A percentile compares a stretch with the other conserved stretches of the same genome.
Evolutionary conservation across 2,113 vertebrate genomes (phyloP).

Genomic region (Ornithorhynchus anatinus): DNA sequence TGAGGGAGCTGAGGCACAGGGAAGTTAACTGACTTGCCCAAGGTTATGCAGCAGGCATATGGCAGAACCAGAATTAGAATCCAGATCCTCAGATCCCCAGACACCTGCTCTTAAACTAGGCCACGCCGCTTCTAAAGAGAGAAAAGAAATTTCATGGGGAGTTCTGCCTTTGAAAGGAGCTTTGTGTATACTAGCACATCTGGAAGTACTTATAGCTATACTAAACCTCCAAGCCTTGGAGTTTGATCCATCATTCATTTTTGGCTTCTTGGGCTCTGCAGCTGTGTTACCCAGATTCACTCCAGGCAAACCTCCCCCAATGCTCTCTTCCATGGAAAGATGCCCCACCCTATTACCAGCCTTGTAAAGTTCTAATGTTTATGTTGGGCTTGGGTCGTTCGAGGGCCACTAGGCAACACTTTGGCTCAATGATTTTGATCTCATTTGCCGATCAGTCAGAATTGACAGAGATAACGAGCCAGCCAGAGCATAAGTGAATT

Average conservation of each 20-base stretch:
- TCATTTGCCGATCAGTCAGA: constrained; percentile 43
- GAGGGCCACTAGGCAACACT: constrained; percentile 28
- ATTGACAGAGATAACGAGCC: constrained; percentile 34
- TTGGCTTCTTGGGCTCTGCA: not conserved
- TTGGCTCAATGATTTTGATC: constrained; percentile 31
- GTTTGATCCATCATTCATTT: constrained; percentile 2
- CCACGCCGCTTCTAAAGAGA: too few relatives aligned
- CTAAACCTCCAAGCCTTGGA: constrained; percentile 11
- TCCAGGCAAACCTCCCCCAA: not conserved
- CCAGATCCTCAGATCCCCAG: too few relatives aligned
- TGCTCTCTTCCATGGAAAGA: not conserved
- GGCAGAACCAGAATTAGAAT: too few relatives aligned
- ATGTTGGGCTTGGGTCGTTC: constrained; percentile 14
- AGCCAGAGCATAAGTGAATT: constrained; percentile 37
- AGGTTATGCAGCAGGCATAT: too few relatives aligned
- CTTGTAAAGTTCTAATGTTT: constrained; percentile 16
- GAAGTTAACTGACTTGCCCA: too few relatives aligned
- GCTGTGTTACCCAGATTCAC: not conserved
- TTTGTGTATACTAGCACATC: constrained; percentile 15
- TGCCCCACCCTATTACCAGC: not conserved
- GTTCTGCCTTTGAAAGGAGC: not conserved
- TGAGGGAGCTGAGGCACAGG: too few relatives aligned
- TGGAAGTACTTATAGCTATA: constrained; percentile 36
- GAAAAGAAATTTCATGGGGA: constrained; percentile 10
- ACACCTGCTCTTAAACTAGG: too few relatives aligned